A percentile compares a stretch with the other conserved stretches of the same genome.
phyloP scores from a whole-genome alignment of 2,888 invertebrate species.

The Podotricha telesiphe region DNA sequence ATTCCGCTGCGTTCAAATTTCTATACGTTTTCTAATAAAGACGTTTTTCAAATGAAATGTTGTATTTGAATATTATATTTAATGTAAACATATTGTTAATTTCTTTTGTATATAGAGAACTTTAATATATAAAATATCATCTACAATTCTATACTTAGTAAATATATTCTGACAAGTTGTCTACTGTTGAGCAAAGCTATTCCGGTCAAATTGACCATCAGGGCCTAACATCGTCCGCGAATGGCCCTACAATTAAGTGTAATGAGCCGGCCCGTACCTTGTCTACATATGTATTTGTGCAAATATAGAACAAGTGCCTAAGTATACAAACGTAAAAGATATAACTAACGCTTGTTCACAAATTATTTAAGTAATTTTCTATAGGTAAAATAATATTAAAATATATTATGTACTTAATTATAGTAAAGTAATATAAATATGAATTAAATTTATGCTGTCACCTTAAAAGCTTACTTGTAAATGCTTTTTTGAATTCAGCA shows the following conservation, averaged over 20 bases:
- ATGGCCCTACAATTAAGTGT: slow-evolving; percentile 82
- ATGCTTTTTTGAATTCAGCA: not conserved
- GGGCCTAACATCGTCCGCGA: slow-evolving; percentile 72
- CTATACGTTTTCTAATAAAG: no score
- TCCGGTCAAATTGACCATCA: slow-evolving; percentile 69
- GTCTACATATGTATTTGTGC: slow-evolving; percentile 52
- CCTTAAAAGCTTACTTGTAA: not conserved
- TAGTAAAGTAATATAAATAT: not conserved
- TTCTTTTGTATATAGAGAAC: not conserved
- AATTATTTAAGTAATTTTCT: not conserved
- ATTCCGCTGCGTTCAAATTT: no score
- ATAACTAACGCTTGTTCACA: not conserved
- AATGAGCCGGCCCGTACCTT: slow-evolving; percentile 71
- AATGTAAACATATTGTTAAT: no score
- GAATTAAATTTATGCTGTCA: not conserved
- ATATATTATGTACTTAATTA: not conserved
- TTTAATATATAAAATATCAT: not conserved
- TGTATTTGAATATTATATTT: no score
- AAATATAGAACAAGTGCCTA: slow-evolving; percentile 30
- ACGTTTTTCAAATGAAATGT: no score
- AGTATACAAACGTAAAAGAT: slow-evolving; percentile 5
- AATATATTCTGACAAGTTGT: slow-evolving; percentile 67
- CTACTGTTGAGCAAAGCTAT: slow-evolving; percentile 63
- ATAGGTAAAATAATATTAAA: not conserved
- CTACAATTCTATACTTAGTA: slow-evolving; percentile 23